These are phyloP conservation scores for Oceanodroma leucorhoa DNA, from an alignment of 2,797 vertebrate species.

Conservation along the genomic window DNA sequence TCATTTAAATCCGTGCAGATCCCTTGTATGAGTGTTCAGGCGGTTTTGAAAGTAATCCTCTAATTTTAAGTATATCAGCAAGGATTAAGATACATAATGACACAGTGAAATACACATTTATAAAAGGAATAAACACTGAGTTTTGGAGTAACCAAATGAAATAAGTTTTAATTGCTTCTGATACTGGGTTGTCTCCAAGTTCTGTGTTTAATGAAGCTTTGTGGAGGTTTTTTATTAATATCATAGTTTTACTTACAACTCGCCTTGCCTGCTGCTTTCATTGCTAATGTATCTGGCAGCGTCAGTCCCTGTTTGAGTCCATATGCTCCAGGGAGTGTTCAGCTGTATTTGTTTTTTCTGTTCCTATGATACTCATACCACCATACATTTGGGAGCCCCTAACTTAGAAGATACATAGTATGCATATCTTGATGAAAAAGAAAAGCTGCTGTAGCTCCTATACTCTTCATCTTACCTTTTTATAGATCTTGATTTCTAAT, in stretches of 20 bases:
- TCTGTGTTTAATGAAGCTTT: not conserved
- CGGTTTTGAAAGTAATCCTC: not conserved
- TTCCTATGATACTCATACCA: slow-evolving; percentile 28
- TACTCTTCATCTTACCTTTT: not conserved
- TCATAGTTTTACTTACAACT: not conserved
- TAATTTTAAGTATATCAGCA: not conserved
- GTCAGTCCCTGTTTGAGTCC: not conserved
- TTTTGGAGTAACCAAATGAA: not conserved
- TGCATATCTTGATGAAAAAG: not conserved
- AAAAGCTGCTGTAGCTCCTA: not conserved
- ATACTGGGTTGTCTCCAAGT: not conserved
- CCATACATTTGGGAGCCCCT: not conserved
- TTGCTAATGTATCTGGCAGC: not conserved
- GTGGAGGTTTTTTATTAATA: not conserved
- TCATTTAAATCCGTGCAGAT: not conserved
- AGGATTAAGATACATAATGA: not conserved
- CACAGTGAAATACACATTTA: not conserved
- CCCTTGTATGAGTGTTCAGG: not conserved
- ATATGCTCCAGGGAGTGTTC: not conserved
- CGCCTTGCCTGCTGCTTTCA: not conserved
- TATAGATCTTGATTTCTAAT: not conserved
- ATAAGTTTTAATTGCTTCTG: not conserved
- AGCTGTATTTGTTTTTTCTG: slow-evolving; percentile 44
- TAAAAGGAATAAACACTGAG: not conserved
- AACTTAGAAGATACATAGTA: not conserved